A percentile compares a stretch with the other conserved stretches of the same genome.
Conservation (phyloP, 2,113 vertebrate species). For the Indri indri region DNA sequence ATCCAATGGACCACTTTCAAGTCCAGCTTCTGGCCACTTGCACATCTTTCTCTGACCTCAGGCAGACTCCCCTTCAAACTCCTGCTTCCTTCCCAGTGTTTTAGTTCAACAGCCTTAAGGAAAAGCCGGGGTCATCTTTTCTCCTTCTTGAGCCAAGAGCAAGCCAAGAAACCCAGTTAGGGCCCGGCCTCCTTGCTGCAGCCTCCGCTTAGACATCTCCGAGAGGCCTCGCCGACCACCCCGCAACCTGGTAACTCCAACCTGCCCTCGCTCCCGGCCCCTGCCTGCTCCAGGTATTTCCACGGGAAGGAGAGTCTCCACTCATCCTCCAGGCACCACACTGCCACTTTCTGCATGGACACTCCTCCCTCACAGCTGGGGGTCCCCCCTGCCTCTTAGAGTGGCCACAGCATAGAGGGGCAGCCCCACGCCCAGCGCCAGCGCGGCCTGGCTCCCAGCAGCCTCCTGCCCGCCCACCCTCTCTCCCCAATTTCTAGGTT, state of each 20-base stretch:
- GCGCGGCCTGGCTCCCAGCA: rapidly evolving
- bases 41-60: neutral
- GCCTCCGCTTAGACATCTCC: neutral
- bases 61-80: neutral
- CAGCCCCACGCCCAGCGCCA: neutral
- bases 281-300: neutral
- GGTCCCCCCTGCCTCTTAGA: neutral
- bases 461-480: rapidly evolving
- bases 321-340: neutral
- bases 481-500: neutral
- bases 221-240: no score
- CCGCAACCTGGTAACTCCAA: no score
- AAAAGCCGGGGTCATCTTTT: neutral
- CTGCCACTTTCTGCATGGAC: neutral
- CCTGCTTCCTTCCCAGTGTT: neutral
- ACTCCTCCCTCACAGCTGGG: neutral
- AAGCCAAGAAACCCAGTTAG: neutral
- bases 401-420: neutral
- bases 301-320: neutral
- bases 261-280: no score
- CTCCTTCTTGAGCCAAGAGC: neutral
- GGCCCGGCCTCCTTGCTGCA: neutral
- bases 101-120: neutral
- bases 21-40: neutral
- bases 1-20: neutral